Base-by-base conservation (phyloP, 2,888 invertebrate genomes). In the Meliscaeva auricollis region DNA sequence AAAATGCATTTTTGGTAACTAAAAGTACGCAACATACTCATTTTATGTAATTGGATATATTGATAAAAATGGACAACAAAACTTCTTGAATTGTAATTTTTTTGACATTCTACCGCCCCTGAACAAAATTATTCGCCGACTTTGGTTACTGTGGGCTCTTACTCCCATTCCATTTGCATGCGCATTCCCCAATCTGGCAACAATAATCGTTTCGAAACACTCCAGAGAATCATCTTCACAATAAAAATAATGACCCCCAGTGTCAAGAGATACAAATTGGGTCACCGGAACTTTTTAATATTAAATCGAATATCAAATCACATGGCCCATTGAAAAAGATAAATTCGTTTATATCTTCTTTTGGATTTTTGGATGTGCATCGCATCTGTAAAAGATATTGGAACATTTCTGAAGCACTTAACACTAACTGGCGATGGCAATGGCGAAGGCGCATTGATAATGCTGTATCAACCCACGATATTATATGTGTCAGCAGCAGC, bases 191-290 rank as follows among this genome's bases (percentile, higher is more conserved):
- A 60, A 44, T 66, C 35, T 62, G 41, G 26, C 78, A 64, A 54
- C 66, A 76, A 76, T 38, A 11, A 38, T 22, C 41, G 13, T 66
- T 66, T 77, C 70, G 30, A 72, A 72, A 60, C 72, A 72, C 77
- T 82, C 54, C 72, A 66, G 35, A 68, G 77, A 82, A 77, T 82
- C 68, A 7, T 46, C 17, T 46, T 32, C 9, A 15, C 26, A 46
- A 64, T 15, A 46, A 64, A 77, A 82, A 82, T 77, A 66, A 52
- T 48, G 52, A 50, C 64, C 38, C 38, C 68, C 66, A 38, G 26
- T 50, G 58, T 68, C 74, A 74, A 74, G 52, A 56, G 26, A 26
- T 46, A 64, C 32, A 62, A 83, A 78, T 78, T 78, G 69, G 74
- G 83, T 78, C 83, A 78, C 26, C 69, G 58, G 66, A 41, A 56